Base-by-base conservation (phyloP, 2,113 vertebrate species). In the Pelmatolapia mariae region DNA sequence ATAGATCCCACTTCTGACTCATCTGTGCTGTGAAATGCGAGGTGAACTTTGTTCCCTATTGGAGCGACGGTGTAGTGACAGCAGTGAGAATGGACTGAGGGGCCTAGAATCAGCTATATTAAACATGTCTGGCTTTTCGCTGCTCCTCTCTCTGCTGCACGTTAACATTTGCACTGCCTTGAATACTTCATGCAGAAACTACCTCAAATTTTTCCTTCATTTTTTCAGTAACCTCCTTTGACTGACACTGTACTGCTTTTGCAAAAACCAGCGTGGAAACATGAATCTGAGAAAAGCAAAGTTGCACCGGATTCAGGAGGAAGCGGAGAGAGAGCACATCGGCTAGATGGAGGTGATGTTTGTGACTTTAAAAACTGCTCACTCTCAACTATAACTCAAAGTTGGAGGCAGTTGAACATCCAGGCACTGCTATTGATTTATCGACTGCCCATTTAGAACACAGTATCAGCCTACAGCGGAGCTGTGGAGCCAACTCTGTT, bases 351-450 rank as follows among this genome's bases (percentile, higher is more conserved):
- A 36, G 52, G 79, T 4, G 7, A 71, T 83, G 12, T 38, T 36
- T 47, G 87, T 54, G 73, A 54, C 88, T 86, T 90, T 80, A 81
- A 88, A 91, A 91, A 89, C 59, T 89, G 92, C 90, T 90, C 61
- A 85, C 80, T 93, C 81, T 78, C 73, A 89, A 87, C 87, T 91
- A 66, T 83, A 92, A 91, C 83, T 93, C 90, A 83, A 83, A 76
- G 78, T 33, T 6, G 57, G 90, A 90, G 87, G 89, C 85, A 71
- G 87, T 38, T 57, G 54, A 89, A 93, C 26, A 78, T 63, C 57
- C 40, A 36, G 61, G 54, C 79, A 43, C n/a, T 45, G 83, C 73
- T 91, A 92, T 85, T 87, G 94, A 93, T 94, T 94, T 91, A 92
- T 84, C 45, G 90, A 89, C 38, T 68, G 84, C 84, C 86, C 89